Conservation (phyloP, 2,797 vertebrate species). For the Sebastes nivosus region DNA sequence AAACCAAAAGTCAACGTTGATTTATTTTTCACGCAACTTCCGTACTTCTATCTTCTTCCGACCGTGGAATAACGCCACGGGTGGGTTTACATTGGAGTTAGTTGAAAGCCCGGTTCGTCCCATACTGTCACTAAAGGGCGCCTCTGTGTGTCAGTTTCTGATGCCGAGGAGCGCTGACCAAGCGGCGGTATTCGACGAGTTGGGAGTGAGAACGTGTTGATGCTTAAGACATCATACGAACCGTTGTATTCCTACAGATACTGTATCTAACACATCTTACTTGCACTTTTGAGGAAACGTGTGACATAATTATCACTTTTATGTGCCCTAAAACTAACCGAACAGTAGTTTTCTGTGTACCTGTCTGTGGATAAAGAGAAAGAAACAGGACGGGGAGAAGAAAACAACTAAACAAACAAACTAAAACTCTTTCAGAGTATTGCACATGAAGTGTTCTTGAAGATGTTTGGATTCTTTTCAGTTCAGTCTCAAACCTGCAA, state of each 20-base stretch:
- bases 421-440: constrained; percentile 80
- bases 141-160: too few species aligned
- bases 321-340: not conserved
- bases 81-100: too few species aligned
- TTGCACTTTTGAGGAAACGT: not conserved
- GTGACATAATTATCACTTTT: not conserved
- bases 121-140: too few species aligned
- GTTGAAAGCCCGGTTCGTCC: too few species aligned
- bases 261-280: not conserved
- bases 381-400: not conserved
- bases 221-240: too few species aligned
- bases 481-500: constrained; percentile 84
- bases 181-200: too few species aligned
- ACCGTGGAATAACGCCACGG: too few species aligned
- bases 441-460: constrained; percentile 90
- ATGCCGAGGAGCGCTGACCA: too few species aligned
- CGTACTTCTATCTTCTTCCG: too few species aligned
- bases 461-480: constrained; percentile 88
- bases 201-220: too few species aligned
- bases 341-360: not conserved
- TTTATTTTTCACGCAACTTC: too few species aligned
- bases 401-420: not conserved
- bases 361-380: not conserved
- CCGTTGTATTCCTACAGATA: not conserved
- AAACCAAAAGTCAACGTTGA: too few species aligned